A percentile compares a stretch with the other conserved stretches of the same genome.
phyloP scores from a whole-genome alignment of 2,888 invertebrate genomes.

The Heterodera filipjevi region DNA sequence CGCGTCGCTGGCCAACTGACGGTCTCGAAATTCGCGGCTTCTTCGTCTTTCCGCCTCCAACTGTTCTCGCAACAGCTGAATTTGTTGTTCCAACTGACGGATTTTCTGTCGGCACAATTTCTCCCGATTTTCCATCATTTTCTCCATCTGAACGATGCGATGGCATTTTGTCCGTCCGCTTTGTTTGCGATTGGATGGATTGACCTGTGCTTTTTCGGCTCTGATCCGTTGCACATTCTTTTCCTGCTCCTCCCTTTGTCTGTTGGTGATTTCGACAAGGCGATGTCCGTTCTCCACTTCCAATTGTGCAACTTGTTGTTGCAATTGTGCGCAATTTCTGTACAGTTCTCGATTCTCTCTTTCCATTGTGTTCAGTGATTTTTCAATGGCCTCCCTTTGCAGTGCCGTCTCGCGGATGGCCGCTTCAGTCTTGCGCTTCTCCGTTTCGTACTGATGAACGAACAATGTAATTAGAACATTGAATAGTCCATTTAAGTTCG shows the following conservation, averaged over 20 bases:
- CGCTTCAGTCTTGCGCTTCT: constrained; percentile 61
- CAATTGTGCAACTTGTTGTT: constrained; percentile 64
- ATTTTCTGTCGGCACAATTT: constrained; percentile 59
- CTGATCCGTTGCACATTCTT: constrained; percentile 57
- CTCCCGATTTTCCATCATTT: constrained; percentile 63
- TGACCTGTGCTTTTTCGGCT: constrained; percentile 61
- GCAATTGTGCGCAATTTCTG: constrained; percentile 64
- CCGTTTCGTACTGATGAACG: constrained; percentile 60
- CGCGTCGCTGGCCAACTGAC: constrained; percentile 57
- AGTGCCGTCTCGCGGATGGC: constrained; percentile 64
- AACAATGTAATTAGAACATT: too few species aligned
- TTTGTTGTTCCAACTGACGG: constrained; percentile 61
- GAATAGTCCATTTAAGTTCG: too few species aligned
- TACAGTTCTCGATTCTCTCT: constrained; percentile 63
- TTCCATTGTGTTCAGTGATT: constrained; percentile 65
- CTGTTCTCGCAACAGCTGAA: constrained; percentile 59
- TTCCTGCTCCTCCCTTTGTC: constrained; percentile 64
- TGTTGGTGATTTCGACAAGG: constrained; percentile 62
- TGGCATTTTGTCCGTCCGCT: not conserved
- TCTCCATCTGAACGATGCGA: constrained; percentile 53
- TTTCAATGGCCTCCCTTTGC: constrained; percentile 64
- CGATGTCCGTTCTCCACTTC: constrained; percentile 65
- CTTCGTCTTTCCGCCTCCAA: constrained; percentile 60
- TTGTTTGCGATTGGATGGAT: not conserved
- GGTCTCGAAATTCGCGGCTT: constrained; percentile 56